phyloP scores from a whole-genome alignment of 2,888 invertebrate genomes.

The Meghimatium bilineatum region DNA sequence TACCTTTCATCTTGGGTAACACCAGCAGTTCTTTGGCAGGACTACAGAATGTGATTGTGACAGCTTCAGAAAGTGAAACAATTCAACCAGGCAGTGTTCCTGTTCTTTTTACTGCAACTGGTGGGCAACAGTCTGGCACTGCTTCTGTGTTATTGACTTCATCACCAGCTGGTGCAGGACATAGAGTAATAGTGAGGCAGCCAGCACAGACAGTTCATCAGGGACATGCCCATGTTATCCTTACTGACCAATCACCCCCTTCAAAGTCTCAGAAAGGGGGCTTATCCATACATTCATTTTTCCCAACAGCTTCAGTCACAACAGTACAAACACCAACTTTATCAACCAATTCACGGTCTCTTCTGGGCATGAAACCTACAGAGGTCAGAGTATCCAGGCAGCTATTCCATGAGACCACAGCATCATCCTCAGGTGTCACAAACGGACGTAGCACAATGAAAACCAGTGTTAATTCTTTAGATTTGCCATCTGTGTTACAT shows the following conservation, averaged over 20 bases:
- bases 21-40: conserved; percentile 4
- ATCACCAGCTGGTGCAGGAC: neutral
- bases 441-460: conserved; percentile 31
- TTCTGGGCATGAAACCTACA: conserved; percentile 38
- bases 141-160: conserved; percentile 16
- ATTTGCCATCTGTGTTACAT: neutral
- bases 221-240: neutral
- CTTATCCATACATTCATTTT: conserved; percentile 31
- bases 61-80: conserved; percentile 8
- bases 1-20: conserved; percentile 16
- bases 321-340: conserved; percentile 11
- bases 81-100: neutral
- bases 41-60: conserved; percentile 24
- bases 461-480: conserved; percentile 10
- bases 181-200: conserved; percentile 37
- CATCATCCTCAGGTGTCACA: conserved; percentile 12
- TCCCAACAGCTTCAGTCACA: conserved; percentile 36
- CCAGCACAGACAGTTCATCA: conserved; percentile 19
- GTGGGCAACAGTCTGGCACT: neutral
- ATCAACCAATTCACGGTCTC: conserved; percentile 28
- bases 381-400: conserved; percentile 47
- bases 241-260: conserved; percentile 34
- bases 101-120: conserved; percentile 11
- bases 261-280: conserved; percentile 53
- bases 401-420: conserved; percentile 47